Base-by-base conservation (phyloP, 2,888 invertebrate species). In the Pristionchus entomophagus region DNA sequence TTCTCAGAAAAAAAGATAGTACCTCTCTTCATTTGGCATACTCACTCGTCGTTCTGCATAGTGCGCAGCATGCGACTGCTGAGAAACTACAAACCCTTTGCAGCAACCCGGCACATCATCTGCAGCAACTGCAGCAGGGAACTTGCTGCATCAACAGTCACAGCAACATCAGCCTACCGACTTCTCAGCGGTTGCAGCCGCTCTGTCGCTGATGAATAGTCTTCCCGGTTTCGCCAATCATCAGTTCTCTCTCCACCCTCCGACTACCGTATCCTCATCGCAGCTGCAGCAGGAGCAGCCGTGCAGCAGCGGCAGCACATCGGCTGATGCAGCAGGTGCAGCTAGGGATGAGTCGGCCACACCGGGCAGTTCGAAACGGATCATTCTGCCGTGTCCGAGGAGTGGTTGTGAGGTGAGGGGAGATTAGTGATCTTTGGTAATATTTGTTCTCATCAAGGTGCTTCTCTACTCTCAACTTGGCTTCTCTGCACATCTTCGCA, bases 401-500 rank as follows among this genome's bases (percentile, higher is more conserved):
- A 69, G 65, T 17, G 84, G 49, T 10, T 84, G 84, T 17, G 84
- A 84, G 32, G 84, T 84, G n/a, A 45, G 62, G 4, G 26, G 26
- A 45, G 19, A 56, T 22, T 26, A 5, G 5, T 80, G 51, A 22
- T 56, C 53, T 73, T 73, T 73, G 73, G 41, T 41, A 38, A 45
- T 51, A 19, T 41, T 32, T 69, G 32, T 35, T 45, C n/a, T 65
- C 17, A n/a, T 49, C n/a, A 0, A 84, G 84, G 84, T 84, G 26
- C n/a, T 84, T 0, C 84, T 84, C 51, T 84, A 53, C 22, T 84
- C 84, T 6, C 62, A 84, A 69, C 84, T 84, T 17, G 84, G 84
- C 1, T 84, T 84, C 69, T 84, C 84, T n/a, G 84, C 84, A 6
- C 84, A 84, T 84, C 69, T 84, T 6, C 62, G 84, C 1, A 38